Evolutionary conservation across 2,888 invertebrate genomes (phyloP), one percentile per base, ranked within the genome.

Genomic region (Athalia cordata): DNA sequence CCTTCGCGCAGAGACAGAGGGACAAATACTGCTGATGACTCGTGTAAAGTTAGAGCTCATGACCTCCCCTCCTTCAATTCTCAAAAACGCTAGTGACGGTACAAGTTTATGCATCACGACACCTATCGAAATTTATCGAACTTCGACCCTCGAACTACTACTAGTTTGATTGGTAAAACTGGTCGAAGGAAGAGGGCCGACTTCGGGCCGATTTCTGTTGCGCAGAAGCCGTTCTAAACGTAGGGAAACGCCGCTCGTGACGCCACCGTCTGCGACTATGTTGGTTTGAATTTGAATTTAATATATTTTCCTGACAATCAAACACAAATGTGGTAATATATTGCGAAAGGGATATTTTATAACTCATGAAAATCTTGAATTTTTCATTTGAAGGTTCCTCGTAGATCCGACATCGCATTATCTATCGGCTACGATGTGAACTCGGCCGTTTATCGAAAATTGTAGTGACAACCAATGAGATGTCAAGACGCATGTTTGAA

Each of bases 1-100:
- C 81, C 84, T 83, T 78, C 84, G 80, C 81, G 61, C 86, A 82
- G 84, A 83, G 81, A 61, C 86, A 83, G 84, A 83, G 83, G 83
- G 84, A 86, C 86, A 84, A 87, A 83, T 84, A 87, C 87, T 86
- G 86, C 84, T 82, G 85, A 87, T 87, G 86, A 87, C 87, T 87
- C 84, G 86, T 86, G 83, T 84, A 87, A 87, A 87, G 87, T 87
- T 86, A 85, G 83, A 84, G 74, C 72, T 79, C 80, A 76, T 79
- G 64, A 78, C 77, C 79, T 72, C 80, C 78, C 78, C 66, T 64
- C 70, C 77, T 43, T 62, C 57, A 67, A 62, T 76, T 49, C 75
- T 65, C 57, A 59, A 55, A 13, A n/a, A 45, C 74, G 52, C n/a
- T 13, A 74, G 13, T 50, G 61, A 29, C 50, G 47, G 62, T 45